Conservation (phyloP, 2,113 vertebrate species). For the Dissostichus mawsoni region DNA sequence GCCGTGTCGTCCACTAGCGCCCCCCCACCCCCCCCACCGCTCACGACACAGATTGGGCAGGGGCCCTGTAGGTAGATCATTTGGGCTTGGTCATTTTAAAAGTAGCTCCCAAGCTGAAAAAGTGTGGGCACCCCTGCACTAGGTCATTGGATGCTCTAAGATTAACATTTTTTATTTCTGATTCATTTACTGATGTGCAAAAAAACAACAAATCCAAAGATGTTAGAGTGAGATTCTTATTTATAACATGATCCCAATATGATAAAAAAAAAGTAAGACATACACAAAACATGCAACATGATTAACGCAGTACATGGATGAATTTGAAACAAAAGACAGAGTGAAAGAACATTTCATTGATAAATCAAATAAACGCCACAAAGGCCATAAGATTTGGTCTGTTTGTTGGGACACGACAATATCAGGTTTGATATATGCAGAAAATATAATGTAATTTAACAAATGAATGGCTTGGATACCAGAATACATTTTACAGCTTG, state of each 20-base stretch:
- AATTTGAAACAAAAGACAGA: neutral
- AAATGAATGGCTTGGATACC: conserved; percentile 35
- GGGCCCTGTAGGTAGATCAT: no score
- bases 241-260: neutral
- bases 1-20: no score
- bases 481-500: conserved; percentile 56
- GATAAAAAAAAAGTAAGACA: neutral
- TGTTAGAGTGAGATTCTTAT: neutral
- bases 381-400: neutral
- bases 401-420: neutral
- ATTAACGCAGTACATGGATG: neutral
- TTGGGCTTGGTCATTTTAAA: no score
- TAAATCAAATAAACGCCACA: neutral
- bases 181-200: neutral
- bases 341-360: neutral
- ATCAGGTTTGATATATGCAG: neutral
- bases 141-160: neutral
- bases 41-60: no score
- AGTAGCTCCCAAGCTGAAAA: no score
- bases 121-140: no score
- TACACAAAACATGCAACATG: neutral
- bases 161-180: neutral
- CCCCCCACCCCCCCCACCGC: no score
- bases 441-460: neutral
- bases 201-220: neutral